Evolutionary conservation across 2,888 invertebrate genomes (phyloP).

Genomic region (Plebejus argus): DNA sequence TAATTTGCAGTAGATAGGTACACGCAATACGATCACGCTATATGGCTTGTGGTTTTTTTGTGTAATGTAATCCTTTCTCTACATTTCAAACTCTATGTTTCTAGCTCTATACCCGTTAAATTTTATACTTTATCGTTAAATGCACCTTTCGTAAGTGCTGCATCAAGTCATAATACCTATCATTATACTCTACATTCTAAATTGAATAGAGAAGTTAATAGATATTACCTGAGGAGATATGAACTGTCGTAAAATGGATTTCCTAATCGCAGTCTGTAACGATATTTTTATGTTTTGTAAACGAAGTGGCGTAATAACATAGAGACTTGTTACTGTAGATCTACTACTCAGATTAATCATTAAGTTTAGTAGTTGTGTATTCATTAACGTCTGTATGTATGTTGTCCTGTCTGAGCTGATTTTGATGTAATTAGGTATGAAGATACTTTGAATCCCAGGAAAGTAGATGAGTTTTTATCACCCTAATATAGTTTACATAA

Average conservation of each 20-base stretch:
- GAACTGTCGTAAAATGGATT: neutral
- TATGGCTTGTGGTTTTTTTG: neutral
- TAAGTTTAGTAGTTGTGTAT: no score
- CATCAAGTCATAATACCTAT: neutral
- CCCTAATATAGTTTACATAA: no score
- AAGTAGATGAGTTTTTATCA: no score
- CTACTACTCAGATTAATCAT: no score
- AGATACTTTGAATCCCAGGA: no score
- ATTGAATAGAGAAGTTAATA: neutral
- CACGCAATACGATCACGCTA: no score
- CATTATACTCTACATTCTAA: neutral
- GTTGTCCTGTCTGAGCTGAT: no score
- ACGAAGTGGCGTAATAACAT: neutral
- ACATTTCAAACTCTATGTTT: neutral
- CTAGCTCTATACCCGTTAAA: neutral
- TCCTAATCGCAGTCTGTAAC: neutral
- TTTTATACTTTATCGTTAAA: conserved; percentile 1
- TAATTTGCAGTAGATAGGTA: no score
- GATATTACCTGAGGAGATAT: neutral
- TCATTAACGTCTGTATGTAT: no score
- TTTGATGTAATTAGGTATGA: no score
- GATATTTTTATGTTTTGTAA: neutral
- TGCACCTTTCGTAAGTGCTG: conserved; percentile 10
- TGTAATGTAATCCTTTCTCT: neutral
- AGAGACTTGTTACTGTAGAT: neutral